These are phyloP conservation scores for Peromyscus attwateri DNA, from an alignment of 2,797 vertebrate genomes.

Conservation along the genomic window DNA sequence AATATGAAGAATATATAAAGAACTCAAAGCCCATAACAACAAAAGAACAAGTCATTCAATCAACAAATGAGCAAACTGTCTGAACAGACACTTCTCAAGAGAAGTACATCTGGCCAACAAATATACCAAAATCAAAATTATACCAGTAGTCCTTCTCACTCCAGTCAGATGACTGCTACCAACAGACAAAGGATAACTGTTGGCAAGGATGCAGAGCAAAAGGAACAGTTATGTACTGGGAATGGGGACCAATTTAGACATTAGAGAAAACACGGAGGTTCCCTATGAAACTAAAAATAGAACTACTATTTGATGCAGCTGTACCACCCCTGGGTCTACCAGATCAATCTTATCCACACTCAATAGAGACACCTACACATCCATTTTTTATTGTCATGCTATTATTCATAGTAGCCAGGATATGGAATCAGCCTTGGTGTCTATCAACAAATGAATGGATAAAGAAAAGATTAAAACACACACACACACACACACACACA, in stretches of 20 bases:
- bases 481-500: neutral
- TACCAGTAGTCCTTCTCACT: neutral
- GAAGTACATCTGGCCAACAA: neutral
- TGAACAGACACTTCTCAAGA: neutral
- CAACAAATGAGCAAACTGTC: neutral
- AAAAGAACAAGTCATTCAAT: neutral
- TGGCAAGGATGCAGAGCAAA: neutral
- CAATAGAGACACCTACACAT: neutral
- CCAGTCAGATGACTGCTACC: neutral
- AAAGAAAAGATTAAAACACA: neutral
- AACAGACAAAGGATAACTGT: neutral
- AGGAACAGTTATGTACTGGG: neutral
- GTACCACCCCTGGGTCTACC: neutral
- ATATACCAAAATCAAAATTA: neutral
- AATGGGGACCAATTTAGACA: neutral
- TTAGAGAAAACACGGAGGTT: neutral
- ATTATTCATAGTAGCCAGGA: neutral
- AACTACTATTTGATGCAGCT: neutral
- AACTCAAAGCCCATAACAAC: neutral
- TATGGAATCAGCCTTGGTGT: neutral
- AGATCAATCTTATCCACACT: neutral
- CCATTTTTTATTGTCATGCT: too few species aligned
- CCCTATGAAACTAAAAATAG: neutral
- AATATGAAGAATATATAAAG: neutral
- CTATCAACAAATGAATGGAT: neutral